These are phyloP conservation scores for Dorcus hopei DNA, from an alignment of 2,888 invertebrate genomes.

Conservation along the genomic window DNA sequence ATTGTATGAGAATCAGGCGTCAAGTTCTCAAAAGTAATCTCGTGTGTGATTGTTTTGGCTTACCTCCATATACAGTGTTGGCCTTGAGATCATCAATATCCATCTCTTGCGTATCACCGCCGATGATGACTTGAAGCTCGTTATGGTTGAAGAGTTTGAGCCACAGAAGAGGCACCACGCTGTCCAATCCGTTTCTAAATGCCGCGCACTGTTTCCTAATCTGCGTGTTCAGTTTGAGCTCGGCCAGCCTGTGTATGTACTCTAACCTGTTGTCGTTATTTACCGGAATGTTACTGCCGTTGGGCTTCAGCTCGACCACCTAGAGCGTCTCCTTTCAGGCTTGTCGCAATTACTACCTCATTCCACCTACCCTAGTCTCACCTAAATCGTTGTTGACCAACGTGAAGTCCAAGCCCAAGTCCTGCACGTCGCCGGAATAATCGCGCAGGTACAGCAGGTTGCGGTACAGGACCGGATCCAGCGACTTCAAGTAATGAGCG, in stretches of 20 bases:
- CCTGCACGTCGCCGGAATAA: slow-evolving; percentile 80
- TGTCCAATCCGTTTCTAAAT: slow-evolving; percentile 85
- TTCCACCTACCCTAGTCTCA: slow-evolving; percentile 67
- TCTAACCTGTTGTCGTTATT: slow-evolving; percentile 91
- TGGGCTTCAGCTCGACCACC: slow-evolving; percentile 86
- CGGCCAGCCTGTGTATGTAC: slow-evolving; percentile 94
- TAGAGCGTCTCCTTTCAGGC: slow-evolving; percentile 39
- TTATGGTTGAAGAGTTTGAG: slow-evolving; percentile 90
- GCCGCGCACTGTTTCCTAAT: slow-evolving; percentile 82
- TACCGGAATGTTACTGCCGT: slow-evolving; percentile 86
- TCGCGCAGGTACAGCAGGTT: slow-evolving; percentile 86
- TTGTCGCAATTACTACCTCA: neutral
- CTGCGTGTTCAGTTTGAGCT: slow-evolving; percentile 92
- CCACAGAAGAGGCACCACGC: slow-evolving; percentile 90
- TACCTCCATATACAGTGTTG: slow-evolving; percentile 86
- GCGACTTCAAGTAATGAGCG: slow-evolving; percentile 86
- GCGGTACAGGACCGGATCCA: slow-evolving; percentile 89
- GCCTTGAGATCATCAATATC: slow-evolving; percentile 84
- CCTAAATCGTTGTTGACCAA: slow-evolving; percentile 87
- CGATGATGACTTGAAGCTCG: slow-evolving; percentile 94
- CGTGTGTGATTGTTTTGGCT: neutral
- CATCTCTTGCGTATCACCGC: slow-evolving; percentile 91
- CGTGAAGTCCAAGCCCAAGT: slow-evolving; percentile 90
- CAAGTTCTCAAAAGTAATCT: neutral
- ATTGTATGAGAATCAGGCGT: too few species aligned